These are phyloP conservation scores for Zelostemma sp. DNA, from an alignment of 1,140 invertebrate species.

Conservation along the genomic window DNA sequence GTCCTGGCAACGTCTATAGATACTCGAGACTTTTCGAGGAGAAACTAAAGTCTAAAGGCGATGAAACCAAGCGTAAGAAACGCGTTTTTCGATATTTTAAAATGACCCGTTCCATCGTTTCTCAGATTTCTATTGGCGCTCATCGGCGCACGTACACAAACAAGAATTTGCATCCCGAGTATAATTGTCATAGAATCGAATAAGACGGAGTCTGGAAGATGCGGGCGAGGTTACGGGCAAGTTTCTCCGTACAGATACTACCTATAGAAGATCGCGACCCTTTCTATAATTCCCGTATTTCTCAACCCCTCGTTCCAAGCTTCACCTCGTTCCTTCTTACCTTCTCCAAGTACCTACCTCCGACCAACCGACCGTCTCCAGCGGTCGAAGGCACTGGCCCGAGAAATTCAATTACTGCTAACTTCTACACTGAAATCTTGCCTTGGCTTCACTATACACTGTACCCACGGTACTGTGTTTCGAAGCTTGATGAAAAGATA, in stretches of 20 bases:
- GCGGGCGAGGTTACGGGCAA: slow-evolving; percentile 43
- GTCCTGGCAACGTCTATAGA: slow-evolving; percentile 43
- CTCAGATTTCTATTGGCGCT: too few relatives aligned
- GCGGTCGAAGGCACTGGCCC: slow-evolving; percentile 64
- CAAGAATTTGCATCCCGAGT: slow-evolving; percentile 10
- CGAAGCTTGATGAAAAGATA: slow-evolving; percentile 59
- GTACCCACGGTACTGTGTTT: slow-evolving; percentile 61
- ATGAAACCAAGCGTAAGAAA: too few relatives aligned
- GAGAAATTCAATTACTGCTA: slow-evolving; percentile 69
- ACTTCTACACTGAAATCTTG: slow-evolving; percentile 64
- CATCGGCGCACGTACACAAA: too few relatives aligned
- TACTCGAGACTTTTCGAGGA: slow-evolving; percentile 47
- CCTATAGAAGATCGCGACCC: slow-evolving; percentile 34
- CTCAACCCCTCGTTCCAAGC: slow-evolving; percentile 20
- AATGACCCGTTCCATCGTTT: too few relatives aligned
- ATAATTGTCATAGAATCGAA: slow-evolving; percentile 17
- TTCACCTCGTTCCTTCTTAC: slow-evolving; percentile 7
- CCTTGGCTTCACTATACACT: slow-evolving; percentile 53
- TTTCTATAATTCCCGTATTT: slow-evolving; percentile 17
- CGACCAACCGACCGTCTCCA: slow-evolving; percentile 56
- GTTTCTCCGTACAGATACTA: slow-evolving; percentile 41
- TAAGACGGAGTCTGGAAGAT: slow-evolving; percentile 40
- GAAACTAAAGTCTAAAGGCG: slow-evolving; percentile 33
- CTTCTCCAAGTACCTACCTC: slow-evolving; percentile 19
- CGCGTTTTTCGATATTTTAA: too few relatives aligned